phyloP scores from a whole-genome alignment of 2,888 invertebrate genomes.

The Elmis aenea region DNA sequence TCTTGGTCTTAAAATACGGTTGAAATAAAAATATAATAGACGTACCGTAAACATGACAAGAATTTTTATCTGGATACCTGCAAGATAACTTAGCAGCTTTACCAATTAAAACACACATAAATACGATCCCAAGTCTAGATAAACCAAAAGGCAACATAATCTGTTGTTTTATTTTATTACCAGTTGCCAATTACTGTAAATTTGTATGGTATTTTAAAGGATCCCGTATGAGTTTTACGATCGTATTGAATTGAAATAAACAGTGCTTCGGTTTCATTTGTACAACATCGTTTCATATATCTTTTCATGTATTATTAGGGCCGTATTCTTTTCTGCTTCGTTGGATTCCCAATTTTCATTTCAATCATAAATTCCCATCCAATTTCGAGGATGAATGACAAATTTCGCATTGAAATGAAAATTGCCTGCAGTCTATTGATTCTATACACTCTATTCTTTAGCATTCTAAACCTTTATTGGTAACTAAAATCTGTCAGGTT shows the following conservation, averaged over 20 bases:
- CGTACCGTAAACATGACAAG: background rate
- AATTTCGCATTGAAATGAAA: constrained; percentile 49
- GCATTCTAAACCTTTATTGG: constrained; percentile 27
- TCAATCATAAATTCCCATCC: constrained; percentile 48
- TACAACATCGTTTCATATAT: constrained; percentile 24
- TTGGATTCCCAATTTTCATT: constrained; percentile 43
- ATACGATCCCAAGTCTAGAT: constrained; percentile 18
- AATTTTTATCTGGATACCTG: constrained; percentile 1
- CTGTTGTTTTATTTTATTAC: constrained; percentile 36
- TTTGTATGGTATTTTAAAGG: constrained; percentile 36
- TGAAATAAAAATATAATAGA: background rate
- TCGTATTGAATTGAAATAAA: constrained; percentile 33
- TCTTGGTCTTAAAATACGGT: background rate
- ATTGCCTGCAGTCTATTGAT: constrained; percentile 44
- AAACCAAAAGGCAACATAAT: constrained; percentile 35
- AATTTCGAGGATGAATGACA: constrained; percentile 48
- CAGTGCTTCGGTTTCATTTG: constrained; percentile 28
- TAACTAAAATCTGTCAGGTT: constrained; percentile 24
- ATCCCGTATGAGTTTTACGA: constrained; percentile 33
- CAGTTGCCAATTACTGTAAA: constrained; percentile 38
- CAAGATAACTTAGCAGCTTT: constrained; percentile 21
- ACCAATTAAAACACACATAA: constrained; percentile 22
- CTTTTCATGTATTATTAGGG: constrained; percentile 40
- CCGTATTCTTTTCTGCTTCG: constrained; percentile 42
- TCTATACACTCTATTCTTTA: constrained; percentile 36